Evolutionary conservation across 2,888 invertebrate species (phyloP).

Genomic region (Syritta pipiens): DNA sequence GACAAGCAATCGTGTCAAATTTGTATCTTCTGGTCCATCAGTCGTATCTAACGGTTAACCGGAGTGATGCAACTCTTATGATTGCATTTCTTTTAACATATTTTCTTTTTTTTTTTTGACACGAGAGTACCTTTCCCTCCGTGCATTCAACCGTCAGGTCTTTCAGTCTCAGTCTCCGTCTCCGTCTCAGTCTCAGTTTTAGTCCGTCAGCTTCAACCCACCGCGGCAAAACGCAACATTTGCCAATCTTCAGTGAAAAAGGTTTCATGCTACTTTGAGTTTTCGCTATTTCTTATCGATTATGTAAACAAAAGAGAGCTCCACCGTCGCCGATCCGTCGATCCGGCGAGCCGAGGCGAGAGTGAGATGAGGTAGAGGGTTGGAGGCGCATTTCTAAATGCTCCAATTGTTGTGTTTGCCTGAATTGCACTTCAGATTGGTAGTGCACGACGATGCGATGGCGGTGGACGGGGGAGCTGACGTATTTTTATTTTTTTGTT

Average conservation of each 20-base stretch:
- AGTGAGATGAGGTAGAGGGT: too few species aligned
- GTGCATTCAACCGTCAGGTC: conserved; percentile 49
- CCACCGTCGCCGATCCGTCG: too few species aligned
- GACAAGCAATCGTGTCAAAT: too few species aligned
- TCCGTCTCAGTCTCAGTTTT: too few species aligned
- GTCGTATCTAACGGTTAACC: too few species aligned
- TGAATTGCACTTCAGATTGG: neutral
- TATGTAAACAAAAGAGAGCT: conserved; percentile 42
- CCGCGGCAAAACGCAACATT: neutral
- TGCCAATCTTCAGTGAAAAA: conserved; percentile 48
- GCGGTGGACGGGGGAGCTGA: too few species aligned
- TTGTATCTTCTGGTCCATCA: too few species aligned
- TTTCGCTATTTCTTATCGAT: conserved; percentile 58
- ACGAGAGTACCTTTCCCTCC: too few species aligned
- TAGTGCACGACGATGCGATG: neutral
- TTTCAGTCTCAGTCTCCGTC: too few species aligned
- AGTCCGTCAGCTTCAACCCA: too few species aligned
- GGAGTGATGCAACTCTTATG: conserved; percentile 48
- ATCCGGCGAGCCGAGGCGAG: neutral
- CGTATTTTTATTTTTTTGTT: too few species aligned
- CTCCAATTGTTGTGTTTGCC: conserved; percentile 26
- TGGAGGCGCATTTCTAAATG: conserved; percentile 25
- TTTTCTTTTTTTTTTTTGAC: neutral
- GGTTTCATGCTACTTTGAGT: conserved; percentile 56
- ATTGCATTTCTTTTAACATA: conserved; percentile 41